Conservation (phyloP, 2,888 invertebrate species). For the Apomyelois bistriatella region DNA sequence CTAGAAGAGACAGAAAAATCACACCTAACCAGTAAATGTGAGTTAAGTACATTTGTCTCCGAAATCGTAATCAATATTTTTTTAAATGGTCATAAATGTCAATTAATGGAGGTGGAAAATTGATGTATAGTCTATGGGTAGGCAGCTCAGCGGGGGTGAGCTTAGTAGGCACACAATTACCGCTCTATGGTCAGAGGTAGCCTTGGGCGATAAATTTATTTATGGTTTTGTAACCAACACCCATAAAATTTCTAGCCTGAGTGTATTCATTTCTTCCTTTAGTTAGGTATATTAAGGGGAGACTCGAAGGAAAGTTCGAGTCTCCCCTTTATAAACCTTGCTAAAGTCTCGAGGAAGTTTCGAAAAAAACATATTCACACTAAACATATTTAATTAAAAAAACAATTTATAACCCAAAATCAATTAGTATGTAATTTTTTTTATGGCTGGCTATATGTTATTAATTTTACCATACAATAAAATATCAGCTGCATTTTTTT, state of each 20-base stretch:
- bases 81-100: constrained; percentile 21
- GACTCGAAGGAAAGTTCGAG: too few relatives aligned
- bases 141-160: constrained; percentile 15
- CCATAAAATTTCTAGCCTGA: neutral
- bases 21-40: too few relatives aligned
- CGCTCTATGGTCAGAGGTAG: constrained; percentile 4
- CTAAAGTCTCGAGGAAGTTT: too few relatives aligned
- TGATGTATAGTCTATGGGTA: constrained; percentile 12
- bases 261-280: neutral
- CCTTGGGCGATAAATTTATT: constrained; percentile 2
- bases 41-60: neutral
- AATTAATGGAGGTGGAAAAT: constrained; percentile 17
- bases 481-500: neutral
- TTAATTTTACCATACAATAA: neutral
- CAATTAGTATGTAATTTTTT: too few relatives aligned
- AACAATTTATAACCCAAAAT: too few relatives aligned
- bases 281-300: too few relatives aligned
- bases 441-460: too few relatives aligned
- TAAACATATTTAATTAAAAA: too few relatives aligned
- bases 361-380: too few relatives aligned
- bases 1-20: too few relatives aligned
- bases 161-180: constrained; percentile 9
- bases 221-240: constrained; percentile 7
- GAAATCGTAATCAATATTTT: constrained; percentile 6
- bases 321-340: too few relatives aligned